Percentiles rank a stretch among this genome's conserved stretches.
Evolutionary conservation across 2,888 invertebrate genomes (phyloP).

Genomic region (Coelinius sp.): DNA sequence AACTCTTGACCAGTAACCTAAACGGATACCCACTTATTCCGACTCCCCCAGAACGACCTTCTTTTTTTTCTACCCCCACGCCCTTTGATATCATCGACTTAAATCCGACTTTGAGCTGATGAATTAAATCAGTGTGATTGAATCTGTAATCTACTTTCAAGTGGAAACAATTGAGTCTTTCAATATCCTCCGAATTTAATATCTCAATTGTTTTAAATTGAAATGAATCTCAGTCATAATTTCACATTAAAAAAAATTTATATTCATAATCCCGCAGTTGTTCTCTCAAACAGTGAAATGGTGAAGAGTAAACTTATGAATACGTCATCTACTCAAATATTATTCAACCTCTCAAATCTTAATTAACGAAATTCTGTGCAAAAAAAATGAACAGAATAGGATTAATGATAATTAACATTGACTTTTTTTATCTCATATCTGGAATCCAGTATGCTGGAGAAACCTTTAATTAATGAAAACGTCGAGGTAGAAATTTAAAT

Average conservation of each 20-base stretch:
- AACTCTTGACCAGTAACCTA: neutral
- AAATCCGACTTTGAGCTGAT: neutral
- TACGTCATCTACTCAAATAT: neutral
- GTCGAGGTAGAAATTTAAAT: neutral
- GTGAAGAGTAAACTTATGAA: neutral
- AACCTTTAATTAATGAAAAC: neutral
- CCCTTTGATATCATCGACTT: neutral
- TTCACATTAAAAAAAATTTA: neutral
- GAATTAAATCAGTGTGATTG: constrained; percentile 9
- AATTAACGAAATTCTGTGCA: neutral
- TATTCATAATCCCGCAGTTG: neutral
- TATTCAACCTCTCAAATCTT: neutral
- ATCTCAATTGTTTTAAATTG: neutral
- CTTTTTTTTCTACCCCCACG: neutral
- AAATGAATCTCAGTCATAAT: neutral
- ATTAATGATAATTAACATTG: neutral
- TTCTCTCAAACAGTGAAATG: neutral
- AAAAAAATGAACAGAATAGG: neutral
- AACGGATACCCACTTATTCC: constrained; percentile 4
- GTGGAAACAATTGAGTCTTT: neutral
- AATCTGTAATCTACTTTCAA: neutral
- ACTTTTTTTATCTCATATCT: too few species aligned
- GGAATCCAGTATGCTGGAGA: neutral
- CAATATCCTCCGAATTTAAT: neutral
- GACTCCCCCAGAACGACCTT: neutral